These are phyloP conservation scores for Zaprionus ornatus DNA, from an alignment of 1,140 invertebrate species.

Conservation along the genomic window DNA sequence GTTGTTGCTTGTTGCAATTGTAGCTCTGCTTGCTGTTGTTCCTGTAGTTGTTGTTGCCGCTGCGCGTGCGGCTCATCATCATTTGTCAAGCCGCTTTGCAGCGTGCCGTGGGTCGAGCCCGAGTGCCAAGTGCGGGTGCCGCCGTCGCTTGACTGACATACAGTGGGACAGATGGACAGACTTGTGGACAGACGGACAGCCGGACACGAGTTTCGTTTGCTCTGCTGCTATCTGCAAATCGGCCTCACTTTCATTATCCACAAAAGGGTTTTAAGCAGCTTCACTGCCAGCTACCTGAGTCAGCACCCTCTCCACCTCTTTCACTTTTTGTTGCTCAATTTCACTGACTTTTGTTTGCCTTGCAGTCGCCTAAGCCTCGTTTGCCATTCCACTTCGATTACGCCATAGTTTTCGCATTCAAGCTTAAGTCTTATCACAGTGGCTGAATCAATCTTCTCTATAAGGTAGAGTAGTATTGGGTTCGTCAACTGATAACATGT, in stretches of 20 bases:
- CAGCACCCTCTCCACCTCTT: neutral
- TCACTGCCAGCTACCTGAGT: neutral
- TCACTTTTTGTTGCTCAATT: slow-evolving; percentile 44
- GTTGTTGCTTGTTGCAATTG: slow-evolving; percentile 20
- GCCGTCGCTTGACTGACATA: slow-evolving; percentile 19
- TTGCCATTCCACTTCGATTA: neutral
- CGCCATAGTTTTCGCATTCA: neutral
- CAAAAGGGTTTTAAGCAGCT: slow-evolving; percentile 39
- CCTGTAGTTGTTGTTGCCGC: slow-evolving; percentile 20
- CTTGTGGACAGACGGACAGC: neutral
- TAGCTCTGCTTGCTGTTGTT: slow-evolving; percentile 23
- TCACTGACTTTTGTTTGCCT: slow-evolving; percentile 35
- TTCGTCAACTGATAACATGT: no score
- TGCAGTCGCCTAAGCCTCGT: slow-evolving; percentile 8
- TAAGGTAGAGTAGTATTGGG: no score
- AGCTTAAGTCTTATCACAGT: neutral
- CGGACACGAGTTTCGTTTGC: slow-evolving; percentile 5
- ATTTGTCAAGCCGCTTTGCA: slow-evolving; percentile 34
- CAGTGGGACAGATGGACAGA: neutral
- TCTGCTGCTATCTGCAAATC: slow-evolving; percentile 47
- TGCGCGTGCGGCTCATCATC: slow-evolving; percentile 52
- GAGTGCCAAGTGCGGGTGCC: slow-evolving; percentile 36
- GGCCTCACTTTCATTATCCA: slow-evolving; percentile 33
- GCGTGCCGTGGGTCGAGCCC: neutral
- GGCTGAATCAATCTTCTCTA: neutral